These are phyloP conservation scores for Asobara japonica DNA, from an alignment of 1,140 invertebrate genomes.

Conservation along the genomic window DNA sequence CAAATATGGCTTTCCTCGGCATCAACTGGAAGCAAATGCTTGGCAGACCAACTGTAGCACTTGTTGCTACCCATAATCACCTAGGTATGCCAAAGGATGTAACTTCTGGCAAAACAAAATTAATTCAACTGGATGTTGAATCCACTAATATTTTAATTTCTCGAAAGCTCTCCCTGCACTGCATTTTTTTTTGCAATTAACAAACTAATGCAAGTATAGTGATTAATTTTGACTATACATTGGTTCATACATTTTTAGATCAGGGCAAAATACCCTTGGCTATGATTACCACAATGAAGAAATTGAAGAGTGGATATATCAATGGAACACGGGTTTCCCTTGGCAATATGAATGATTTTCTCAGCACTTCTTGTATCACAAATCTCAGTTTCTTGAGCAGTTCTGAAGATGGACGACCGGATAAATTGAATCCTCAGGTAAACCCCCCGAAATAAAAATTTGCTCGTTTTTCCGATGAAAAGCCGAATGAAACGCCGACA, in stretches of 20 bases:
- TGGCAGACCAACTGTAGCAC: slow-evolving; percentile 87
- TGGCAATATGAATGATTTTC: slow-evolving; percentile 90
- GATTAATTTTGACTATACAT: slow-evolving; percentile 17
- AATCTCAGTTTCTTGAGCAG: slow-evolving; percentile 94
- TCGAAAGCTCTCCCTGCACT: slow-evolving; percentile 2
- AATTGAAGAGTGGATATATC: slow-evolving; percentile 98
- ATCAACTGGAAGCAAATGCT: slow-evolving; percentile 93
- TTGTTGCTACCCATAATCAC: slow-evolving; percentile 81
- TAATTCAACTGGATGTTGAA: no score
- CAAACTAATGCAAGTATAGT: not conserved
- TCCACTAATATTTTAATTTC: not conserved
- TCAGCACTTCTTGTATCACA: slow-evolving; percentile 95
- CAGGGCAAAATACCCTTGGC: slow-evolving; percentile 90
- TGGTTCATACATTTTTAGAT: slow-evolving; percentile 70
- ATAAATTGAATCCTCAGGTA: slow-evolving; percentile 69
- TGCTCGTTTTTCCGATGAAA: not conserved
- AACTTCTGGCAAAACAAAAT: not conserved
- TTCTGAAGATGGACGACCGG: slow-evolving; percentile 89
- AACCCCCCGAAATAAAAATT: slow-evolving; percentile 7
- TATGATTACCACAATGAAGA: slow-evolving; percentile 97
- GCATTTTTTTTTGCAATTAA: slow-evolving; percentile 18
- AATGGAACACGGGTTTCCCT: slow-evolving; percentile 96
- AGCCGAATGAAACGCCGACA: no score
- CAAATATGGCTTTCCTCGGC: slow-evolving; percentile 90
- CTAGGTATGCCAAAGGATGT: slow-evolving; percentile 72